Evolutionary conservation across 2,797 vertebrate species (phyloP), one percentile per base, ranked within the genome.

Genomic region (Miichthys miiuy): DNA sequence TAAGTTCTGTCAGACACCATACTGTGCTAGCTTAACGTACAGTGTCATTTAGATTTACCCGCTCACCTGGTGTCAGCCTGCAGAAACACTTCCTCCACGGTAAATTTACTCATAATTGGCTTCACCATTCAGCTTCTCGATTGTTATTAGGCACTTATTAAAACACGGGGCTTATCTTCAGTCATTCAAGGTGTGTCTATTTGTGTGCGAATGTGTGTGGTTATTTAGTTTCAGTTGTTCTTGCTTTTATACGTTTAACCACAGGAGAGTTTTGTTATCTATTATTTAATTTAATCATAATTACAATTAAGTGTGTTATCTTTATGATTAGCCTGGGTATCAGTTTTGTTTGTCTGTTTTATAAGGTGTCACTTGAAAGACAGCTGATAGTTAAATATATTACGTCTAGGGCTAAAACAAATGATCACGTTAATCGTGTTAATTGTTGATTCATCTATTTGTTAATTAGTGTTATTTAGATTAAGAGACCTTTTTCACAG

Each of bases 41-140:
- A 71, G 47, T 79, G 87, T 85, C 89, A 87, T 89, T 92, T 87
- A 82, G 62, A 88, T 77, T 77, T 80, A 72, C 82, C 73, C 52
- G 85, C 80, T 70, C 79, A 69, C 52, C 62, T 3, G 0, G 65
- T 75, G 82, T 84, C 81, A 86, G 51, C 82, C 68, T 66, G 23
- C 61, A 78, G 72, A 83, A 84, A 75, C 67, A 74, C 76, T 52
- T 73, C 34, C 21, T 80, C 78, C 82, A 68, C 27, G 46, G 68
- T 63, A 77, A 71, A 82, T 69, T 41, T 77, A 63, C 71, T 80
- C 69, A 72, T 90, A 91, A 92, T 87, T 88, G 82, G 79, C 81
- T 88, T 84, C 57, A 21, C 51, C 58, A 67, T 68, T 81, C 78
- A 74, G 68, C 54, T 71, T 74, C 79, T 83, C 76, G 81, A 11